Conservation (phyloP, 2,888 invertebrate species). For the Drosophila pegasa region DNA sequence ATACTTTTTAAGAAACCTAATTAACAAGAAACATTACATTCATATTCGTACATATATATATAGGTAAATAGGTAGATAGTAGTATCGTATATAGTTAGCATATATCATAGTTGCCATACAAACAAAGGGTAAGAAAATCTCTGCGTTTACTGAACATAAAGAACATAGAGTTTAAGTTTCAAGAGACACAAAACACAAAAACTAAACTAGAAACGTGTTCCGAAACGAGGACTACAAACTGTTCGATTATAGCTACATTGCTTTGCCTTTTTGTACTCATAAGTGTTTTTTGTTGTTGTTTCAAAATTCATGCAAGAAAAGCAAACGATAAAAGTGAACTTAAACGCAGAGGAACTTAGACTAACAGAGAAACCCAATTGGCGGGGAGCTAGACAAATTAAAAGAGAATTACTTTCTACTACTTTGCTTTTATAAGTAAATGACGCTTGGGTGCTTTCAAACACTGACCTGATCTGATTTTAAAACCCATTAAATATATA, state of each 20-base stretch:
- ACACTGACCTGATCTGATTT: constrained; percentile 47
- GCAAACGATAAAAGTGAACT: constrained; percentile 2
- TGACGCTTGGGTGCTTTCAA: constrained; percentile 27
- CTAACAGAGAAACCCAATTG: not conserved
- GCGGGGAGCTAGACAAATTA: constrained; percentile 12
- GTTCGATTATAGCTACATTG: constrained; percentile 67
- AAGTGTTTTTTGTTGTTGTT: constrained; percentile 6
- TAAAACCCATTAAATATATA: constrained; percentile 47
- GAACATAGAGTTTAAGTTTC: not conserved
- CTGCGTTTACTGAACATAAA: constrained; percentile 34
- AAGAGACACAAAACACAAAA: constrained; percentile 20
- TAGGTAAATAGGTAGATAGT: constrained; percentile 37
- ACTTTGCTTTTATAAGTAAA: constrained; percentile 5
- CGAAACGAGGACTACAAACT: constrained; percentile 41
- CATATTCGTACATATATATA: constrained; percentile 31
- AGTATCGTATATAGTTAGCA: constrained; percentile 29
- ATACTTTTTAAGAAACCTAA: constrained; percentile 73
- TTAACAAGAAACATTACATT: constrained; percentile 64
- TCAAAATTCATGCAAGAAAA: constrained; percentile 5
- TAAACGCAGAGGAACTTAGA: constrained; percentile 34
- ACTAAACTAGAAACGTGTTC: constrained; percentile 29
- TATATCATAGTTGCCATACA: constrained; percentile 32
- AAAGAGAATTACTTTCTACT: not conserved
- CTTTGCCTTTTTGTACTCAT: constrained; percentile 68
- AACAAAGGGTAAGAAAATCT: constrained; percentile 39